A percentile compares a stretch with the other conserved stretches of the same genome.
phyloP scores from a whole-genome alignment of 2,888 invertebrate genomes.

The Eustalomyia histrio region DNA sequence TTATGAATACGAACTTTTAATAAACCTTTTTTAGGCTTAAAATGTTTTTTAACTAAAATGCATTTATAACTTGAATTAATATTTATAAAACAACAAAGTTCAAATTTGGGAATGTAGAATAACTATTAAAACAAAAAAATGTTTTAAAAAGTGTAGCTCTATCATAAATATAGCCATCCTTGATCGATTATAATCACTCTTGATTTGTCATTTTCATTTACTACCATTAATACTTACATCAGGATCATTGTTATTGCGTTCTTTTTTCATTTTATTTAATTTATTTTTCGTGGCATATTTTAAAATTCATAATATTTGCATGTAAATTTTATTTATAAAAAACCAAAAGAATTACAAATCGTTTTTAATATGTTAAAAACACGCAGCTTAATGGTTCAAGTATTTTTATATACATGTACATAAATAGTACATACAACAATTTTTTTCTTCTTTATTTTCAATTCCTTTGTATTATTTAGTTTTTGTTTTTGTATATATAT shows the following conservation, averaged over 20 bases:
- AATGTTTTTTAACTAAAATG: too few species aligned
- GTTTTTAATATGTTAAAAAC: slow-evolving; percentile 32
- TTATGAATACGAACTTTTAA: too few species aligned
- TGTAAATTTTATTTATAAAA: slow-evolving; percentile 20
- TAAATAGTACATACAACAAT: background rate
- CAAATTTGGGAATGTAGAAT: too few species aligned
- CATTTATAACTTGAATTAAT: too few species aligned
- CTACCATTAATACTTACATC: background rate
- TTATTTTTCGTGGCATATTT: background rate
- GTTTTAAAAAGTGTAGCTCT: too few species aligned
- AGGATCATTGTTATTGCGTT: background rate
- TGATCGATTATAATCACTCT: background rate
- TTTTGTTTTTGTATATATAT: background rate
- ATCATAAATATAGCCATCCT: too few species aligned
- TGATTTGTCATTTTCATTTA: background rate
- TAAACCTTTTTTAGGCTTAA: too few species aligned
- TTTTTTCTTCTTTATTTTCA: too few species aligned
- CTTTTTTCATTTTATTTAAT: background rate
- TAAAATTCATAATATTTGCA: slow-evolving; percentile 33
- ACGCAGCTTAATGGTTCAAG: slow-evolving; percentile 17
- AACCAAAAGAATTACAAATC: slow-evolving; percentile 31
- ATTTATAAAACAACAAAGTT: too few species aligned
- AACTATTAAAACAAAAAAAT: too few species aligned
- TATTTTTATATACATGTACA: background rate
- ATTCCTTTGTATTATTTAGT: too few species aligned